These are phyloP conservation scores for Pheosia gnoma DNA, from an alignment of 2,888 invertebrate species.

Conservation along the genomic window DNA sequence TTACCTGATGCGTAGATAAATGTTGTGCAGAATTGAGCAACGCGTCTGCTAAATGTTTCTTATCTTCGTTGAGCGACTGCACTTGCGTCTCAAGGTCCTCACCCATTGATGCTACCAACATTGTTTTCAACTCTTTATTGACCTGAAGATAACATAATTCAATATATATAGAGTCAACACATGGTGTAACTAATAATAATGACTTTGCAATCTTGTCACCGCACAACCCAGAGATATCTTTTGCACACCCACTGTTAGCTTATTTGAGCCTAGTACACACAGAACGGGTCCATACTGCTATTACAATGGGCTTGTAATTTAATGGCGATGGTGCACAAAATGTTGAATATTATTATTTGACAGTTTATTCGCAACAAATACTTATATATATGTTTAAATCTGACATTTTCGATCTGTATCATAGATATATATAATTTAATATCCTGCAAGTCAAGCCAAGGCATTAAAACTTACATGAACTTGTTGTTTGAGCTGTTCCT, in stretches of 20 bases:
- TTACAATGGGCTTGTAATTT: too few species aligned
- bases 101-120: slow-evolving; percentile 97
- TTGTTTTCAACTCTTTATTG: slow-evolving; percentile 95
- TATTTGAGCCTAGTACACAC: too few species aligned
- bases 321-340: too few species aligned
- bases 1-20: slow-evolving; percentile 91
- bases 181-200: background rate
- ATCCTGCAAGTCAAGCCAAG: background rate
- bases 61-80: slow-evolving; percentile 95
- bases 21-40: slow-evolving; percentile 93
- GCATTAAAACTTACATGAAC: slow-evolving; percentile 83
- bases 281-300: too few species aligned
- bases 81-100: slow-evolving; percentile 96
- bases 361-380: too few species aligned
- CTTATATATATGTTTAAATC: too few species aligned
- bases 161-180: background rate
- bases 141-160: slow-evolving; percentile 81
- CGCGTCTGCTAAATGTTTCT: slow-evolving; percentile 93
- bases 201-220: too few species aligned
- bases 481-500: slow-evolving; percentile 93
- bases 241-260: too few species aligned
- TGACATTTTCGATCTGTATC: too few species aligned
- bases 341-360: too few species aligned
- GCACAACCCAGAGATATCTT: too few species aligned
- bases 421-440: too few species aligned